Evolutionary conservation across 2,797 vertebrate genomes (phyloP).

Genomic region (Spea hammondii): DNA sequence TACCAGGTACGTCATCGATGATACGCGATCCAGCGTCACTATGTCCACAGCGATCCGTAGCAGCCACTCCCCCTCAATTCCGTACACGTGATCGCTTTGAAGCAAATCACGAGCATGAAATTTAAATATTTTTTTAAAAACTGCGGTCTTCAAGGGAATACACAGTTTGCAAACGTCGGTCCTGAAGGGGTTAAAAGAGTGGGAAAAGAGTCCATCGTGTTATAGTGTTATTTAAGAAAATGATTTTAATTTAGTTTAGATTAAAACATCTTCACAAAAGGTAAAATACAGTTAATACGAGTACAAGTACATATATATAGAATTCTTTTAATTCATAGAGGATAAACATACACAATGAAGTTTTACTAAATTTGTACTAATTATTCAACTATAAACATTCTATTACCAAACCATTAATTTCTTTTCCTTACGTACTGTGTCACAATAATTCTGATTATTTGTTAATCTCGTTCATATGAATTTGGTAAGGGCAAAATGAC

Average conservation of each 20-base stretch:
- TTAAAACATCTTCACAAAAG: background rate
- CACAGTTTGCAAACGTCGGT: too few relatives aligned
- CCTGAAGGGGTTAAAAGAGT: too few relatives aligned
- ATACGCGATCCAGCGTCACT: too few relatives aligned
- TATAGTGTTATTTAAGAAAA: background rate
- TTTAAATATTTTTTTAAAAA: too few relatives aligned
- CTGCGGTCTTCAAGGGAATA: too few relatives aligned
- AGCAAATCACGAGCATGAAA: too few relatives aligned
- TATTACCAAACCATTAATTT: background rate
- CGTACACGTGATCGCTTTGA: too few relatives aligned
- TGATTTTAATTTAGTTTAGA: background rate
- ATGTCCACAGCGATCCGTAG: too few relatives aligned
- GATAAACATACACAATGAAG: background rate
- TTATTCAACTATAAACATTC: background rate
- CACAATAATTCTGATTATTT: constrained; percentile 1
- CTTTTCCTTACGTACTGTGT: background rate
- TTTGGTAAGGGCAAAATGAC: background rate
- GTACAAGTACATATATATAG: background rate
- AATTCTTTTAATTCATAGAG: background rate
- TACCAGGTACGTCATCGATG: too few relatives aligned
- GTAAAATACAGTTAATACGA: background rate
- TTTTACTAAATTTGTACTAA: background rate
- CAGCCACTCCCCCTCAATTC: too few relatives aligned
- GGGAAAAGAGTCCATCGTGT: background rate
- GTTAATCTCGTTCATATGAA: background rate